Base-by-base conservation (phyloP, 1,140 invertebrate genomes). In the Teleopsis dalmanni region DNA sequence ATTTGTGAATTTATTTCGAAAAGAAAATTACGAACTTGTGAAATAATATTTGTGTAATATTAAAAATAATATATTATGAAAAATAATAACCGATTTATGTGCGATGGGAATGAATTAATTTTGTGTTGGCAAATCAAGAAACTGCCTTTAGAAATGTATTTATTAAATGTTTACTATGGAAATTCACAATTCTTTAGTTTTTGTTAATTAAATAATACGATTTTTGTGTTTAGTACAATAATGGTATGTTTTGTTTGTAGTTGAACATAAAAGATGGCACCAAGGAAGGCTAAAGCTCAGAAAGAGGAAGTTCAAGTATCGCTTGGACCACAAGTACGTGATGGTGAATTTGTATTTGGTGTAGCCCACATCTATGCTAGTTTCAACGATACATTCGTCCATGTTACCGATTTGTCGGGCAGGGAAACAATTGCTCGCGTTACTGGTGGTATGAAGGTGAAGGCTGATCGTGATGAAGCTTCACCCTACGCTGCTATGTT, bases 401-500 rank as follows among this genome's bases (percentile, higher is more conserved):
- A 99, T 77, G 93, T 99, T 29, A 99, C 97, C 4, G 97, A 99
- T 79, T 78, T 99, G 56, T 98, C 96, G 51, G 97, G 97, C 57
- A 86, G 93, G 64, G 95, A 99, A 88, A 99, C 96, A 3, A 98
- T 99, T 66, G 89, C 91, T 48, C 81, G 95, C 65, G 90, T 99
- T 26, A 99, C 97, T 64, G 97, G 97, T 72, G 97, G 97, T 50
- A 99, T 99, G 97, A 99, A 99, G 78, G 97, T 99, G 0, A 99
- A 99, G 75, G 96, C 96, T 64, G 97, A 99, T 78, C 84, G 97
- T 80, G 97, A 99, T 78, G 97, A 99, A 76, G 91, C 95, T 59
- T 98, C 95, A 23, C 97, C 97, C 13, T 99, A 99, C 68, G 97
- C 96, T 70, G 96, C 96, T 85, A 99, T 99, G 96, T 95, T 99